A percentile compares a stretch with the other conserved stretches of the same genome.
These are phyloP conservation scores for Notothenia coriiceps DNA, from an alignment of 2,113 vertebrate species.

Conservation along the genomic window DNA sequence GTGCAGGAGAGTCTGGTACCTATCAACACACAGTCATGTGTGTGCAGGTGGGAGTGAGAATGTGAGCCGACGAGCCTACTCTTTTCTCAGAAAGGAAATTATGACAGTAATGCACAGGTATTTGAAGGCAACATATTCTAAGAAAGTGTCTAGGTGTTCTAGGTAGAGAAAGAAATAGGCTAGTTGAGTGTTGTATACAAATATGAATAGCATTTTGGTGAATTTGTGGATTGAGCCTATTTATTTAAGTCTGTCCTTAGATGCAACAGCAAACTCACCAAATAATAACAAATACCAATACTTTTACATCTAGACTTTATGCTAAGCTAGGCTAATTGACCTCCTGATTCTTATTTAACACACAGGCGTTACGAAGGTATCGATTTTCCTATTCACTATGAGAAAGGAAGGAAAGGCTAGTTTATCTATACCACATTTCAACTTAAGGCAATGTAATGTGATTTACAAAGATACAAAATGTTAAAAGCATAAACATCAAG, in stretches of 20 bases:
- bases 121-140: constrained; percentile 58
- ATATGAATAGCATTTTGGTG: not conserved
- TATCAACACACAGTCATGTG: constrained; percentile 50
- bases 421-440: too few species aligned
- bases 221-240: not conserved
- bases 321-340: not conserved
- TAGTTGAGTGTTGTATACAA: constrained; percentile 20
- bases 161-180: constrained; percentile 33
- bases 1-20: constrained; percentile 74
- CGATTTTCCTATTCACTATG: not conserved
- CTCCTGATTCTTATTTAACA: not conserved
- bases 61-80: constrained; percentile 59
- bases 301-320: not conserved
- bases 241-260: not conserved
- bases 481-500: too few species aligned
- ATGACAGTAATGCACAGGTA: constrained; percentile 62
- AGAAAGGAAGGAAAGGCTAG: not conserved
- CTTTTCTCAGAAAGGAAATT: constrained; percentile 67
- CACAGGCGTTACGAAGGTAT: not conserved
- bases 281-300: not conserved
- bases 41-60: constrained; percentile 60
- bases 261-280: constrained; percentile 7
- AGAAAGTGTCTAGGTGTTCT: constrained; percentile 43
- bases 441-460: too few species aligned
- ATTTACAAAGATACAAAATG: too few species aligned